These are phyloP conservation scores for Tenthredo scrophulariae DNA, from an alignment of 2,888 invertebrate genomes.

Conservation along the genomic window DNA sequence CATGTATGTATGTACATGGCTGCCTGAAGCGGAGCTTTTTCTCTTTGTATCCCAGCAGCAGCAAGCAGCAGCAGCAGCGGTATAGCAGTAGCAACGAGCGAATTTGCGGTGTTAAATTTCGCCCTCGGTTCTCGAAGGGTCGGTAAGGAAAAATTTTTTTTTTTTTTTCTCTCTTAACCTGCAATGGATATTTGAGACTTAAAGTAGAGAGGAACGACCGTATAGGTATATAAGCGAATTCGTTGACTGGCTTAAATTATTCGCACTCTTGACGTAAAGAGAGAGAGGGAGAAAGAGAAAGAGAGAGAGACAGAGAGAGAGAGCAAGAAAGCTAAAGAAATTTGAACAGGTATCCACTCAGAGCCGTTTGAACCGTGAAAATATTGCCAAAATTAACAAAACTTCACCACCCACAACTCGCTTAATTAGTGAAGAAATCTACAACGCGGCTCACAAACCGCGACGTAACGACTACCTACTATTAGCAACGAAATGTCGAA, in stretches of 20 bases:
- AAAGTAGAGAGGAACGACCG: not conserved
- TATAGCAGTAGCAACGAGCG: not conserved
- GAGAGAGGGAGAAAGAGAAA: not conserved
- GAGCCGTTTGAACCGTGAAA: not conserved
- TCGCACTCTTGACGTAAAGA: not conserved
- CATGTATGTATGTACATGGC: not conserved
- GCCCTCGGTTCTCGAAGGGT: not conserved
- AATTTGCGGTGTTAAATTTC: slow-evolving; percentile 11
- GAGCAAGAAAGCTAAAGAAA: not conserved
- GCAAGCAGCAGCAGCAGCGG: not conserved
- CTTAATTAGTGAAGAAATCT: not conserved
- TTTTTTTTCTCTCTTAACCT: not conserved
- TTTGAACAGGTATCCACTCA: not conserved
- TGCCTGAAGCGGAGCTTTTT: slow-evolving; percentile 19
- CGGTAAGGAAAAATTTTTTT: not conserved
- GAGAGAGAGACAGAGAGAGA: not conserved
- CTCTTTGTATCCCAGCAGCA: not conserved
- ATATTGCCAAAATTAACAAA: slow-evolving; percentile 1
- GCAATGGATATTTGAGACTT: not conserved
- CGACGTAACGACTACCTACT: slow-evolving; percentile 3
- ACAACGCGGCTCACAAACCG: not conserved
- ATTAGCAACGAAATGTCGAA: slow-evolving; percentile 11
- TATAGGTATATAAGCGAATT: not conserved
- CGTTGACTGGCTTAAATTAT: slow-evolving; percentile 6
- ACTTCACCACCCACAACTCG: not conserved